These are phyloP conservation scores for Polymixis lichenea DNA, from an alignment of 2,888 invertebrate genomes.

Conservation along the genomic window DNA sequence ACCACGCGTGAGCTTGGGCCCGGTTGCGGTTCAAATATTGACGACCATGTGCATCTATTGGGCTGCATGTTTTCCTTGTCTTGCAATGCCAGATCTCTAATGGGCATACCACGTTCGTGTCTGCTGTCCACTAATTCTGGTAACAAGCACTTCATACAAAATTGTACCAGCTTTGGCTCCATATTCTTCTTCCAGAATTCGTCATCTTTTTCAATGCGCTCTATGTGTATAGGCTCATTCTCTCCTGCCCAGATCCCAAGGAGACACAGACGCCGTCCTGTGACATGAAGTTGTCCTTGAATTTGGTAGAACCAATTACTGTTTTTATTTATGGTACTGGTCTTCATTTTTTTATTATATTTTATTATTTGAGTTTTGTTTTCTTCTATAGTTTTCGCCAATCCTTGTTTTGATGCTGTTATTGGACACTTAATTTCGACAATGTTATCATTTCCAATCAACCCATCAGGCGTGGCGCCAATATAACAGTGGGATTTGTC, in stretches of 20 bases:
- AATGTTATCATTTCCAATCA: background rate
- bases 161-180: slow-evolving; percentile 14
- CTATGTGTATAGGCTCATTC: slow-evolving; percentile 11
- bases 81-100: slow-evolving; percentile 22
- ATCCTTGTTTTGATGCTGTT: too few species aligned
- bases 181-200: slow-evolving; percentile 11
- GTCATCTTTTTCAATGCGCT: slow-evolving; percentile 17
- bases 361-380: too few species aligned
- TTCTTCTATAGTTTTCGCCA: too few species aligned
- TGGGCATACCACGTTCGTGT: slow-evolving; percentile 18
- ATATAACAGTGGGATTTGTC: background rate
- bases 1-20: slow-evolving; percentile 14
- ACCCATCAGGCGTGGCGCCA: slow-evolving; percentile 18
- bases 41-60: background rate
- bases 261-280: too few species aligned
- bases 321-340: too few species aligned
- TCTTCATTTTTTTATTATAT: too few species aligned
- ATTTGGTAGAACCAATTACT: too few species aligned
- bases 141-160: slow-evolving; percentile 17
- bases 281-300: too few species aligned
- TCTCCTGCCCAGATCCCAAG: slow-evolving; percentile 2
- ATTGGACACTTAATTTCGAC: too few species aligned
- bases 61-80: slow-evolving; percentile 17
- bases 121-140: slow-evolving; percentile 18
- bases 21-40: slow-evolving; percentile 4